phyloP scores from a whole-genome alignment of 2,113 vertebrate species.

The Cheirogaleus medius region DNA sequence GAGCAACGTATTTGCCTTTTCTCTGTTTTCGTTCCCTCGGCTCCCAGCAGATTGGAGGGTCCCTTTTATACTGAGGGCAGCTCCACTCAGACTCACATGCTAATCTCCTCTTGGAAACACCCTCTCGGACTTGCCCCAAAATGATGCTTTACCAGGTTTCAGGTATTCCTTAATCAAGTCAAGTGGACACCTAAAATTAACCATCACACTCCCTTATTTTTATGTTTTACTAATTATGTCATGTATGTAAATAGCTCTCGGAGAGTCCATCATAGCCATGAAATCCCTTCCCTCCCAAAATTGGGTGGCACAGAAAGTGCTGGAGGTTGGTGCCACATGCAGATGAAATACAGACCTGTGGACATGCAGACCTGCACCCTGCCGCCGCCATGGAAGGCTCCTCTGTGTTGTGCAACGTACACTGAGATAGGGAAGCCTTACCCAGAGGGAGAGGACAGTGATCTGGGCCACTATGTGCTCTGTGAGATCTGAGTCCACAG shows the following conservation, averaged over 20 bases:
- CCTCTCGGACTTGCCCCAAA: neutral
- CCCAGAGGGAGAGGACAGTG: no score
- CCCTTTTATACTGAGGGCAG: neutral
- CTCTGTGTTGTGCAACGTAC: neutral
- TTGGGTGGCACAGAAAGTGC: neutral
- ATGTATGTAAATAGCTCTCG: constrained; percentile 53
- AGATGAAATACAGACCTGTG: neutral
- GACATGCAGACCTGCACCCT: neutral
- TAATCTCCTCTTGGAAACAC: neutral
- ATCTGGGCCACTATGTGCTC: neutral
- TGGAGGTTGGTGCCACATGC: neutral
- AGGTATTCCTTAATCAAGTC: neutral
- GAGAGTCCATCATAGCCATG: neutral
- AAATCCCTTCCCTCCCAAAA: neutral
- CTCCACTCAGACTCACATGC: neutral
- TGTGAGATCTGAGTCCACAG: neutral
- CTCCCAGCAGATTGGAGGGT: neutral
- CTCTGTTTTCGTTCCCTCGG: neutral
- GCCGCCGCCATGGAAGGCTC: no score
- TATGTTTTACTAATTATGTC: constrained; percentile 54
- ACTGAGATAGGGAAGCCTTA: neutral
- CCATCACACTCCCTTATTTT: neutral
- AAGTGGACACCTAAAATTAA: neutral
- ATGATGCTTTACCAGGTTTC: neutral
- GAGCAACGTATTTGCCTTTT: neutral